Evolutionary conservation across 2,888 invertebrate species (phyloP).

Genomic region (Unio delphinus): DNA sequence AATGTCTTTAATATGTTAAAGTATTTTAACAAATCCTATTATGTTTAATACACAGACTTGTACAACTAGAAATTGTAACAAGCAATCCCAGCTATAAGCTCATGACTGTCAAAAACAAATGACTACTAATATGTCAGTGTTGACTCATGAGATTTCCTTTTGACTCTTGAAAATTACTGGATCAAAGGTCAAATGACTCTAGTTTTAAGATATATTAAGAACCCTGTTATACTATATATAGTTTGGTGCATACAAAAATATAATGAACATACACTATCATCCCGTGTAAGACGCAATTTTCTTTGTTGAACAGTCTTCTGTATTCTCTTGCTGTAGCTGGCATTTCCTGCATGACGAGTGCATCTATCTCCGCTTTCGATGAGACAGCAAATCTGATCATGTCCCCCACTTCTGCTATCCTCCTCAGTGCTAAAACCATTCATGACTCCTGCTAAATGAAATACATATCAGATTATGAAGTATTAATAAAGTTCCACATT

Average conservation of each 20-base stretch:
- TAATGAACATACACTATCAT: conserved; percentile 79
- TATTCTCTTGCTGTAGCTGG: conserved; percentile 96
- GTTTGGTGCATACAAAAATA: background rate
- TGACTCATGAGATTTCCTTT: too few relatives aligned
- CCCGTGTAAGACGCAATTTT: conserved; percentile 89
- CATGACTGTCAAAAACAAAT: too few relatives aligned
- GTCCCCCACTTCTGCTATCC: conserved; percentile 54
- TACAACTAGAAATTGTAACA: too few relatives aligned
- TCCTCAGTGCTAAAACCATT: conserved; percentile 62
- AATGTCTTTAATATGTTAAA: too few relatives aligned
- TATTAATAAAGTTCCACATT: background rate
- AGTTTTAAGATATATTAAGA: too few relatives aligned
- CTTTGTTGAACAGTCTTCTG: conserved; percentile 95
- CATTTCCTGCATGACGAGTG: conserved; percentile 90
- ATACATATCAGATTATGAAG: background rate
- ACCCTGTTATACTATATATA: too few relatives aligned
- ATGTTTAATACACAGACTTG: too few relatives aligned
- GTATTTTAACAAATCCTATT: too few relatives aligned
- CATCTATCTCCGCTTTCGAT: conserved; percentile 88
- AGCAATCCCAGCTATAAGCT: too few relatives aligned
- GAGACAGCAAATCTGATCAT: conserved; percentile 81
- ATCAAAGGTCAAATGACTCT: too few relatives aligned
- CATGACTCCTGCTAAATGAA: conserved; percentile 20
- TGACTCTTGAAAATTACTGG: too few relatives aligned
- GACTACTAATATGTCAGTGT: too few relatives aligned